Conservation (phyloP, 1,140 invertebrate species). For the Andricus grossulariae region DNA sequence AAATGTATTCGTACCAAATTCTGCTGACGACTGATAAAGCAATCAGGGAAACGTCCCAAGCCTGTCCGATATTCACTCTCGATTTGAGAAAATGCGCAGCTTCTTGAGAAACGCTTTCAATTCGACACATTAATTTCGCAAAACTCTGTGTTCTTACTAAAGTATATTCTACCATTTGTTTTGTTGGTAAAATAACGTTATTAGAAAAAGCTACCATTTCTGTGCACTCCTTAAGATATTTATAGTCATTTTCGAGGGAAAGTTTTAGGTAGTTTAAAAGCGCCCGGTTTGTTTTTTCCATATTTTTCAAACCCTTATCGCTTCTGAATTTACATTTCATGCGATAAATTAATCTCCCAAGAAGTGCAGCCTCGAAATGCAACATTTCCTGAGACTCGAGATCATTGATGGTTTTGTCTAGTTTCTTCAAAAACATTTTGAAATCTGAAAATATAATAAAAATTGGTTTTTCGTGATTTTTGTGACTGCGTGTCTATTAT, state of each 20-base stretch:
- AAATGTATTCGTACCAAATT: slow-evolving; percentile 73
- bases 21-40: slow-evolving; percentile 77
- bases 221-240: slow-evolving; percentile 67
- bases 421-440: slow-evolving; percentile 41
- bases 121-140: slow-evolving; percentile 76
- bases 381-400: slow-evolving; percentile 74
- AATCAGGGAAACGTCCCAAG: slow-evolving; percentile 76
- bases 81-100: slow-evolving; percentile 75
- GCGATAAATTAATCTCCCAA: slow-evolving; percentile 78
- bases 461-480: neutral
- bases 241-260: slow-evolving; percentile 66
- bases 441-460: slow-evolving; percentile 52
- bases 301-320: slow-evolving; percentile 78
- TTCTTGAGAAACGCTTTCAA: slow-evolving; percentile 72
- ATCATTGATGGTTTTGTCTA: slow-evolving; percentile 65
- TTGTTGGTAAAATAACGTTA: slow-evolving; percentile 73
- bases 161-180: slow-evolving; percentile 78
- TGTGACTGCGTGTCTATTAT: neutral
- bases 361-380: slow-evolving; percentile 76
- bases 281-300: slow-evolving; percentile 77
- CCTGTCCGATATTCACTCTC: slow-evolving; percentile 77
- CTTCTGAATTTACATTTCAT: slow-evolving; percentile 79
- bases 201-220: slow-evolving; percentile 59
- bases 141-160: slow-evolving; percentile 77
- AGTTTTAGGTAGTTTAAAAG: slow-evolving; percentile 76